phyloP scores from a whole-genome alignment of 1,140 invertebrate species.

The Zaprionus davidi region DNA sequence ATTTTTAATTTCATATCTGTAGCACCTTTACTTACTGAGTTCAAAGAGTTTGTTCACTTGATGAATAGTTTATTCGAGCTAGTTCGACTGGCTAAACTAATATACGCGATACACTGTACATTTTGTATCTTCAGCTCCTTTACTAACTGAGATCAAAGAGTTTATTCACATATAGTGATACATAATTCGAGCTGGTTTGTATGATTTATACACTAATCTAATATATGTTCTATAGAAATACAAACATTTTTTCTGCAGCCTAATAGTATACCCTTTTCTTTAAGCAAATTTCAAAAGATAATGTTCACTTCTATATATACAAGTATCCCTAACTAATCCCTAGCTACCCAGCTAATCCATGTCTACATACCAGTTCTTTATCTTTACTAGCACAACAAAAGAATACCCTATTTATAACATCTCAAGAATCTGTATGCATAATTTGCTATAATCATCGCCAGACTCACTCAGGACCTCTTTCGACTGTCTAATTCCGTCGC shows the following conservation, averaged over 20 bases:
- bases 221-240: not conserved
- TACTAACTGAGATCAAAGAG: no score
- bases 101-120: no score
- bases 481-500: not conserved
- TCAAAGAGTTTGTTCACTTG: no score
- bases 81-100: no score
- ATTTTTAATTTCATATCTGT: not conserved
- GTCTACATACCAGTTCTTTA: not conserved
- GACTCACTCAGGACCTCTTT: not conserved
- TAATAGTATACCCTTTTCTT: not conserved
- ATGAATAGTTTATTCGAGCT: no score
- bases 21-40: no score
- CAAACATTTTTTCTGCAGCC: not conserved
- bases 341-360: not conserved
- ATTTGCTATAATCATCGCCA: not conserved
- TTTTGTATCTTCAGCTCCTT: no score
- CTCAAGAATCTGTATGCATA: not conserved
- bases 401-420: not conserved
- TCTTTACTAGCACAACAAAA: not conserved
- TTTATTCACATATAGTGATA: not conserved
- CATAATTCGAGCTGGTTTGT: no score
- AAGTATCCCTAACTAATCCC: not conserved
- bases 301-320: not conserved
- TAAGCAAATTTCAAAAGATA: not conserved
- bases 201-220: not conserved